These are phyloP conservation scores for Odontesthes bonariensis DNA, from an alignment of 2,113 vertebrate genomes.

Conservation along the genomic window DNA sequence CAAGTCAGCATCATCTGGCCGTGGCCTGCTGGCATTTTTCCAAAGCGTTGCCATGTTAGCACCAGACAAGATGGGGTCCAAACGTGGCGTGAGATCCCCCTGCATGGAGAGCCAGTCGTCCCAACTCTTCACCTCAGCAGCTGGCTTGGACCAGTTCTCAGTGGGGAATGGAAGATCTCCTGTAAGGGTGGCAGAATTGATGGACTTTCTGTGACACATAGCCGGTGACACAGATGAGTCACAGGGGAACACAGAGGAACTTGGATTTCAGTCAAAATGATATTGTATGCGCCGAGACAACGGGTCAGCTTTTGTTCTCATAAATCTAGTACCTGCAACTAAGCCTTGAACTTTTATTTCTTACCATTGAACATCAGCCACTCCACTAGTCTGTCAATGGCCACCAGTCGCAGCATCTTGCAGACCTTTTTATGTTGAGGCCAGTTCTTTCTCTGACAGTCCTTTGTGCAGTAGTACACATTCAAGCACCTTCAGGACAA, in stretches of 20 bases:
- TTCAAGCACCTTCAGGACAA: constrained; percentile 89
- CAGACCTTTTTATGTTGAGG: constrained; percentile 91
- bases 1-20: constrained; percentile 85
- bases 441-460: constrained; percentile 92
- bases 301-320: no score
- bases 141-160: constrained; percentile 81
- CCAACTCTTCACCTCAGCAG: constrained; percentile 82
- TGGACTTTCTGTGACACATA: not conserved
- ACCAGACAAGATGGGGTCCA: constrained; percentile 79
- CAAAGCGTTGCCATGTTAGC: constrained; percentile 89
- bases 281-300: no score
- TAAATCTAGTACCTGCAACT: no score
- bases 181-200: constrained; percentile 35
- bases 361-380: constrained; percentile 95
- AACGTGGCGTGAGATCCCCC: constrained; percentile 77
- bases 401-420: constrained; percentile 87
- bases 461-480: constrained; percentile 92
- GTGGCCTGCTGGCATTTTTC: constrained; percentile 85
- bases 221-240: not conserved
- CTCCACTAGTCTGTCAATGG: constrained; percentile 91
- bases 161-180: constrained; percentile 81
- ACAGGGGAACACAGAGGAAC: not conserved
- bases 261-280: no score
- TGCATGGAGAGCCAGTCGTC: constrained; percentile 92
- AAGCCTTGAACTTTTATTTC: not conserved